phyloP scores from a whole-genome alignment of 2,113 vertebrate genomes.

The Nerophis ophidion region DNA sequence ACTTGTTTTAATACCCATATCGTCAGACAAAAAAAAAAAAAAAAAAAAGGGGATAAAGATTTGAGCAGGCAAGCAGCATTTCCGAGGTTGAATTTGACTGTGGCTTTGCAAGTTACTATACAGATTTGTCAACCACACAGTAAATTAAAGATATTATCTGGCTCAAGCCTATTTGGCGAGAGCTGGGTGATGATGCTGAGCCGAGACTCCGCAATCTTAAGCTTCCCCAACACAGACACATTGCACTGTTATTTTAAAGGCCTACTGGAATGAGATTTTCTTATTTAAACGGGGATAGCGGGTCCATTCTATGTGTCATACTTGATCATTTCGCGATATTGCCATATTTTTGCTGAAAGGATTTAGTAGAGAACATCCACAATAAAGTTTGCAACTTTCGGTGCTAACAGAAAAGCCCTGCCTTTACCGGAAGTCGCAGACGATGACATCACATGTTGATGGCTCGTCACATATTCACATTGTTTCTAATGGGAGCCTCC shows the following conservation, averaged over 20 bases:
- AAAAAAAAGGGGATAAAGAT: conserved; percentile 57
- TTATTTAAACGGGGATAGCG: no score
- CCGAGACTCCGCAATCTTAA: conserved; percentile 48
- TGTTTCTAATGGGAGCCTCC: no score
- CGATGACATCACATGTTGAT: no score
- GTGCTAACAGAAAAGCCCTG: no score
- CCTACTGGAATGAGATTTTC: no score
- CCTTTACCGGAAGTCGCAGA: no score
- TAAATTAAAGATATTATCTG: conserved; percentile 71
- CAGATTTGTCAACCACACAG: conserved; percentile 67
- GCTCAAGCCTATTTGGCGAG: conserved; percentile 54
- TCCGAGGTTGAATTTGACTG: conserved; percentile 42
- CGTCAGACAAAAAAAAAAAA: conserved; percentile 63
- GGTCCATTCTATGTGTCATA: no score
- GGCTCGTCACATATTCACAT: no score
- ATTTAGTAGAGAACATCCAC: no score
- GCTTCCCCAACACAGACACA: conserved; percentile 37
- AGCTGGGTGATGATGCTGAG: conserved; percentile 52
- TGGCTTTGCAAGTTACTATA: conserved; percentile 57
- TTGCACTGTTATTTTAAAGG: conserved; percentile 18
- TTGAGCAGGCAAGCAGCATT: conserved; percentile 51
- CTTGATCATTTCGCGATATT: no score
- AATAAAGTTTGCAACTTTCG: no score
- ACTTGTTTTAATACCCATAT: conserved; percentile 71
- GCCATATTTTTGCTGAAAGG: no score